Percentiles rank a stretch among this genome's conserved stretches.
Evolutionary conservation across 2,113 vertebrate species (phyloP).

Genomic region (Anguilla rostrata): DNA sequence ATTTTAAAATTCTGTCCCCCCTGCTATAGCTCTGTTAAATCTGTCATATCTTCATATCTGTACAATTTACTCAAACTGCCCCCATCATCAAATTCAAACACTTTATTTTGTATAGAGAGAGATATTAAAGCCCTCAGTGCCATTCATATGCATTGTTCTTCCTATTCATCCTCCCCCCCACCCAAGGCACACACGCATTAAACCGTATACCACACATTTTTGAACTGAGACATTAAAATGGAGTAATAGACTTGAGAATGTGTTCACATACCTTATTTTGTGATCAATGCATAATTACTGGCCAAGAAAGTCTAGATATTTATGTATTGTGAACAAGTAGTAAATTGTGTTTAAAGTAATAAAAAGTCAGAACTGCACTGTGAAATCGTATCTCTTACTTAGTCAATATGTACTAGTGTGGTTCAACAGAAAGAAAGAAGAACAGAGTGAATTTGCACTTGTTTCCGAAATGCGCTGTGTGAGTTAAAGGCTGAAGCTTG

Average conservation of each 20-base stretch:
- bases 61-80: too few relatives aligned
- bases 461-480: too few relatives aligned
- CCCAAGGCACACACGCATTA: not conserved
- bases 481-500: not conserved
- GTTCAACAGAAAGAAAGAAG: not conserved
- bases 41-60: constrained; percentile 33
- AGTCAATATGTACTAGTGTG: not conserved
- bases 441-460: not conserved
- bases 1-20: constrained; percentile 33
- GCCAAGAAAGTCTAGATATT: not conserved
- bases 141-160: not conserved
- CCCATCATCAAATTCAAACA: not conserved
- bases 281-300: not conserved
- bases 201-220: not conserved
- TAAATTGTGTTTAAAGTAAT: not conserved
- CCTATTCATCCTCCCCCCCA: too few relatives aligned
- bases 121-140: not conserved
- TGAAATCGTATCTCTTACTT: not conserved
- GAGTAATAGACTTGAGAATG: not conserved
- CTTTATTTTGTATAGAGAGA: not conserved
- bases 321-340: not conserved
- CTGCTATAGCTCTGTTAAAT: constrained; percentile 57
- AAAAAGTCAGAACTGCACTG: too few relatives aligned
- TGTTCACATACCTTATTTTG: not conserved
- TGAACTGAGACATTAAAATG: not conserved